phyloP scores from a whole-genome alignment of 2,797 vertebrate species.

The Geotrypetes seraphini region DNA sequence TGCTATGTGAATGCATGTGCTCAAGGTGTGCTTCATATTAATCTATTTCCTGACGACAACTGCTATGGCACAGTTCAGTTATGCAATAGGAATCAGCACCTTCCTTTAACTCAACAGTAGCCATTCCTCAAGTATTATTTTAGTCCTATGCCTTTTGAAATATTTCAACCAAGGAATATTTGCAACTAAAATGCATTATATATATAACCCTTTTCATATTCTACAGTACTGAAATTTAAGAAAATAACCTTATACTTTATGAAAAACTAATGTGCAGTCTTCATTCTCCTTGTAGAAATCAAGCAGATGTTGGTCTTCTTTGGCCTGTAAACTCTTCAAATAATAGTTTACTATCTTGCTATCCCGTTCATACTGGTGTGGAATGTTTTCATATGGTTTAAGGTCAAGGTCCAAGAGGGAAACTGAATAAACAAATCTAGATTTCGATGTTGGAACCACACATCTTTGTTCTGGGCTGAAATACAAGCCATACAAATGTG shows the following conservation, averaged over 20 bases:
- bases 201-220: slow-evolving; percentile 33
- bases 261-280: slow-evolving; percentile 83
- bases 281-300: slow-evolving; percentile 67
- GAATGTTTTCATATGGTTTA: slow-evolving; percentile 85
- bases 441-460: slow-evolving; percentile 56
- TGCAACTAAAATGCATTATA: slow-evolving; percentile 44
- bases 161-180: slow-evolving; percentile 41
- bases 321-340: slow-evolving; percentile 61
- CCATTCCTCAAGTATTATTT: slow-evolving; percentile 29
- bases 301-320: slow-evolving; percentile 49
- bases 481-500: no score
- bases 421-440: slow-evolving; percentile 73
- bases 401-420: slow-evolving; percentile 92
- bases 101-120: no score
- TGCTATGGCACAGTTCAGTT: slow-evolving; percentile 16
- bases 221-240: slow-evolving; percentile 19
- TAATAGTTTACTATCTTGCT: slow-evolving; percentile 85
- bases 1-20: no score
- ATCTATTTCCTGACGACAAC: slow-evolving; percentile 18
- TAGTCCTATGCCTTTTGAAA: slow-evolving; percentile 22
- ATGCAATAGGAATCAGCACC: no score
- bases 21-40: background rate
- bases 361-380: slow-evolving; percentile 81
- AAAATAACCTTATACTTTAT: slow-evolving; percentile 69
- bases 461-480: slow-evolving; percentile 61